Percentiles rank a stretch among this genome's conserved stretches.
Evolutionary conservation across 1,140 invertebrate species (phyloP).

Genomic region (Gyrodactylus bullatarudis): DNA sequence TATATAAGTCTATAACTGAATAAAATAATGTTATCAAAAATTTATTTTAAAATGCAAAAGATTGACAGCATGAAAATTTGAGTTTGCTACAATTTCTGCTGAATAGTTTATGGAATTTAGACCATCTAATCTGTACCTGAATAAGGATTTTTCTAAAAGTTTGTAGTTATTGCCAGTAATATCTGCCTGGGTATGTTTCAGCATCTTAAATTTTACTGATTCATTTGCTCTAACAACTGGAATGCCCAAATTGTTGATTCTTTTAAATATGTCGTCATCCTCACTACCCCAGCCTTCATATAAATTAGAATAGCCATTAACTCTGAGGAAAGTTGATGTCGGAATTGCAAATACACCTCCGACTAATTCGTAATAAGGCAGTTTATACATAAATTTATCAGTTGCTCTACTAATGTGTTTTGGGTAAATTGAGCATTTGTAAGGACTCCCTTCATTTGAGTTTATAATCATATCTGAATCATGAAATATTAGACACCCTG

Average conservation of each 20-base stretch:
- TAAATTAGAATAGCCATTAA: constrained; percentile 64
- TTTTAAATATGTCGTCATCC: constrained; percentile 35
- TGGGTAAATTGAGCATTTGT: constrained; percentile 43
- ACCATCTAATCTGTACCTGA: neutral
- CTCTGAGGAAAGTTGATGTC: constrained; percentile 26
- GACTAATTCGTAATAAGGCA: constrained; percentile 55
- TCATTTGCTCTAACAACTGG: neutral
- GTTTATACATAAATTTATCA: constrained; percentile 52
- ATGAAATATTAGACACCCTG: constrained; percentile 59
- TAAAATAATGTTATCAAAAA: neutral
- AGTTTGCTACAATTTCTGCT: too few species aligned
- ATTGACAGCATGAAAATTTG: neutral
- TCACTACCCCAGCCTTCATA: constrained; percentile 40
- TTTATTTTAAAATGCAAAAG: neutral
- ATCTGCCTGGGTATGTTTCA: neutral
- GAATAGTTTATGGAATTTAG: neutral
- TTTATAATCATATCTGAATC: constrained; percentile 71
- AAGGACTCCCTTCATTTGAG: constrained; percentile 43
- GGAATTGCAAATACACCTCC: constrained; percentile 30
- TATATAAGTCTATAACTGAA: neutral
- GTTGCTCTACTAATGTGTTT: constrained; percentile 71
- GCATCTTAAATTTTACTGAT: neutral
- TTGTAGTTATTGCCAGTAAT: constrained; percentile 2
- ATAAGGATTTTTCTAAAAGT: neutral
- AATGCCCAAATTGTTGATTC: constrained; percentile 10